Conservation (phyloP, 1,140 invertebrate genomes). For the Chironomus tepperi region DNA sequence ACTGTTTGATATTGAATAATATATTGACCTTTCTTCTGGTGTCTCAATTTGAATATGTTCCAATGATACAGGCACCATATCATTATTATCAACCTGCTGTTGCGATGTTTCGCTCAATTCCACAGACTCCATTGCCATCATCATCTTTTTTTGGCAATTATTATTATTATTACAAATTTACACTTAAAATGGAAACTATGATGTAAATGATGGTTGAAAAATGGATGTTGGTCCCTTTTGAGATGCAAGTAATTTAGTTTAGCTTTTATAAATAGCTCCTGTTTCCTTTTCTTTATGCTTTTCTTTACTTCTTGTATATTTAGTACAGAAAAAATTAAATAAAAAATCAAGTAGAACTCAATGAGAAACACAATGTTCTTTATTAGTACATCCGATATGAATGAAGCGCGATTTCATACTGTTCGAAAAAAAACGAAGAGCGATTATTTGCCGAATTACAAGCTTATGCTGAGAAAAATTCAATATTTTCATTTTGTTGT, state of each 20-base stretch:
- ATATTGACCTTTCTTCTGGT: conserved; percentile 25
- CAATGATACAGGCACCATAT: neutral
- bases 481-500: neutral
- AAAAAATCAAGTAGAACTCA: neutral
- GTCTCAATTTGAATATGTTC: conserved; percentile 24
- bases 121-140: conserved; percentile 24
- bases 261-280: neutral
- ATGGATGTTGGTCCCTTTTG: neutral
- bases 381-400: conserved; percentile 6
- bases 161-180: too few species aligned
- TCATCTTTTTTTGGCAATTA: neutral
- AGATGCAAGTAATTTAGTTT: neutral
- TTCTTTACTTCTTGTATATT: neutral
- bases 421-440: neutral
- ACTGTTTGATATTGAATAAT: too few species aligned
- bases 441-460: neutral
- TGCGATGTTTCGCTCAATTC: conserved; percentile 24
- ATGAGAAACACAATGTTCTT: neutral
- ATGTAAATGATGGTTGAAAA: neutral
- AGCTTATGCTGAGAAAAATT: neutral
- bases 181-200: neutral
- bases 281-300: neutral
- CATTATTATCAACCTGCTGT: neutral
- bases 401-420: neutral
- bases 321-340: conserved; percentile 5